phyloP scores from a whole-genome alignment of 2,113 vertebrate species.

The Corythornis vintsioides region DNA sequence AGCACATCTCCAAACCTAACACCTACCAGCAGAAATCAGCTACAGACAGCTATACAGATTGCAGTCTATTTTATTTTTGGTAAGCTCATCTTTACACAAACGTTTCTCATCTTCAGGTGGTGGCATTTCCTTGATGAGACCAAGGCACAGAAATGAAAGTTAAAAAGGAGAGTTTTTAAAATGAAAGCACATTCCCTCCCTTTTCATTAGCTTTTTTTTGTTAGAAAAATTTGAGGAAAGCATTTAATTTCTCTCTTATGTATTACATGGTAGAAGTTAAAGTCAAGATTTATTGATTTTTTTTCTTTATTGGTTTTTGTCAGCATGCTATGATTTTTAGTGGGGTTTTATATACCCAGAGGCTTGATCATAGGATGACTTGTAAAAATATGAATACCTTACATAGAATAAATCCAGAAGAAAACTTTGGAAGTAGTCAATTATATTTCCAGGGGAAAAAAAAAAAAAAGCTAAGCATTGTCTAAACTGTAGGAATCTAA shows the following conservation, averaged over 20 bases:
- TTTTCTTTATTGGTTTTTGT: neutral
- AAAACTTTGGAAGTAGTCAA: neutral
- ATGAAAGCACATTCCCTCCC: neutral
- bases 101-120: neutral
- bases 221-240: neutral
- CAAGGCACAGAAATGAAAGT: neutral
- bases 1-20: neutral
- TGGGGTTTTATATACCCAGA: neutral
- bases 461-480: neutral
- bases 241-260: neutral
- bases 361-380: neutral
- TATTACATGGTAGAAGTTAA: neutral
- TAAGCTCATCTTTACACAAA: neutral
- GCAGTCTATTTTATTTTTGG: neutral
- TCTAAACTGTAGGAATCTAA: neutral
- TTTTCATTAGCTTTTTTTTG: neutral
- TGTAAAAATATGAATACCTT: neutral
- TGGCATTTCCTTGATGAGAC: neutral
- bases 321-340: neutral
- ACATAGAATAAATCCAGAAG: neutral
- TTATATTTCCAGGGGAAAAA: neutral
- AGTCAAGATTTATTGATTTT: neutral
- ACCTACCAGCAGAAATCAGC: neutral
- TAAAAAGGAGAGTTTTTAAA: neutral
- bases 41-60: neutral